Conservation (phyloP, 53 echinoderm and acorn worm species). For the Apostichopus leukothele region DNA sequence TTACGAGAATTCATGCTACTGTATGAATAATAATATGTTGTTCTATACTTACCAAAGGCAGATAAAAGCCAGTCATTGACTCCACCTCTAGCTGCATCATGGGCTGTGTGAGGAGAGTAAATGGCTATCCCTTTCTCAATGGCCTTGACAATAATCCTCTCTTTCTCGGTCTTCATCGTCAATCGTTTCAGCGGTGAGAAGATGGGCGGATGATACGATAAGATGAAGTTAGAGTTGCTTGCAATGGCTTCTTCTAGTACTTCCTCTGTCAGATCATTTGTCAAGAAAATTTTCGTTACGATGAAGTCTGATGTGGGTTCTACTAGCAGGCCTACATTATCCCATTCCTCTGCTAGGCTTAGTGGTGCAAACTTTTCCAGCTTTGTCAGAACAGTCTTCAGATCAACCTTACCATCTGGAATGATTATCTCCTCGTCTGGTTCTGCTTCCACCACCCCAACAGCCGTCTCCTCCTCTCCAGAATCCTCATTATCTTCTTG, state of each 20-base stretch:
- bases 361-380: conserved; percentile 78
- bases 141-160: conserved; percentile 78
- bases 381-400: conserved; percentile 57
- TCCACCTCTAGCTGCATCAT: conserved; percentile 79
- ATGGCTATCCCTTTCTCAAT: conserved; percentile 85
- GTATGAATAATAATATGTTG: too few species aligned
- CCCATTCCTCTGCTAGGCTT: conserved; percentile 83
- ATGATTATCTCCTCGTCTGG: neutral
- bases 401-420: conserved; percentile 51
- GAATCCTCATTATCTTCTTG: neutral
- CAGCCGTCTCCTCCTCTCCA: neutral
- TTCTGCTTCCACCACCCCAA: neutral
- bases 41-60: conserved; percentile 54
- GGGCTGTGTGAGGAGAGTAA: conserved; percentile 86
- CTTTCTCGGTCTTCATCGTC: conserved; percentile 77
- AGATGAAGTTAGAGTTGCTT: conserved; percentile 63
- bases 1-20: too few species aligned
- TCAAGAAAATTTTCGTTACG: conserved; percentile 72
- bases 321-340: conserved; percentile 91
- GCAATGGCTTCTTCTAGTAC: conserved; percentile 78
- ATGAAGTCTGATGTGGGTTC: conserved; percentile 79
- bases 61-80: conserved; percentile 83
- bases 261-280: conserved; percentile 86
- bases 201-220: conserved; percentile 95
- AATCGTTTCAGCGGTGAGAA: conserved; percentile 81